phyloP scores from a whole-genome alignment of 2,113 vertebrate genomes.

The Phalacrocorax pelagicus region DNA sequence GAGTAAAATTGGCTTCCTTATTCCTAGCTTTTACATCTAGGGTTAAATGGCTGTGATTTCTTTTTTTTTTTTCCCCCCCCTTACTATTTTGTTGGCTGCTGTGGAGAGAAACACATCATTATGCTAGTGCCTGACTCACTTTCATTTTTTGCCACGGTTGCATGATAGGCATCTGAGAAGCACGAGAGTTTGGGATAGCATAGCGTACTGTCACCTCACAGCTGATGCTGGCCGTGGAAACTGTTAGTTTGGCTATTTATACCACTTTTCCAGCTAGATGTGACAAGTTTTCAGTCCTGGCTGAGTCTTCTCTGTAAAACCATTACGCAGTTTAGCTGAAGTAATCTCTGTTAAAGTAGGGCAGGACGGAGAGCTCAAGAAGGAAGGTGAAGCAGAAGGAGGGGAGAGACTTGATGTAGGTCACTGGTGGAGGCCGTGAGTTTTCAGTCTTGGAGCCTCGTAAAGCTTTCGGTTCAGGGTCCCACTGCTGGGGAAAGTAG shows the following conservation, averaged over 20 bases:
- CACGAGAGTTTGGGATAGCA: not conserved
- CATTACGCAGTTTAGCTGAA: constrained; percentile 5
- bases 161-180: not conserved
- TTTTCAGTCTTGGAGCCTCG: not conserved
- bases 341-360: constrained; percentile 57
- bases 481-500: not conserved
- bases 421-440: not conserved
- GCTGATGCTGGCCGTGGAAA: not conserved
- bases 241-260: not conserved
- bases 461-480: not conserved
- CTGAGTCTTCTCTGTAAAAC: not conserved
- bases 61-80: no score
- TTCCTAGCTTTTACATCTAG: not conserved
- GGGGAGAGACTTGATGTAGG: constrained; percentile 21
- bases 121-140: rapidly evolving
- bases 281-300: not conserved
- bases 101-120: not conserved
- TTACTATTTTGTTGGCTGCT: not conserved
- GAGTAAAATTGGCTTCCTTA: not conserved
- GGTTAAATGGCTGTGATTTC: not conserved
- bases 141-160: rapidly evolving
- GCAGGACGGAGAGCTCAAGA: not conserved
- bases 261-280: not conserved
- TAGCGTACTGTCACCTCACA: rapidly evolving
- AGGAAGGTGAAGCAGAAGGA: constrained; percentile 37